Percentiles rank a stretch among this genome's conserved stretches.
These are phyloP conservation scores for Fistularia commersonii DNA, from an alignment of 2,797 vertebrate genomes.

Conservation along the genomic window DNA sequence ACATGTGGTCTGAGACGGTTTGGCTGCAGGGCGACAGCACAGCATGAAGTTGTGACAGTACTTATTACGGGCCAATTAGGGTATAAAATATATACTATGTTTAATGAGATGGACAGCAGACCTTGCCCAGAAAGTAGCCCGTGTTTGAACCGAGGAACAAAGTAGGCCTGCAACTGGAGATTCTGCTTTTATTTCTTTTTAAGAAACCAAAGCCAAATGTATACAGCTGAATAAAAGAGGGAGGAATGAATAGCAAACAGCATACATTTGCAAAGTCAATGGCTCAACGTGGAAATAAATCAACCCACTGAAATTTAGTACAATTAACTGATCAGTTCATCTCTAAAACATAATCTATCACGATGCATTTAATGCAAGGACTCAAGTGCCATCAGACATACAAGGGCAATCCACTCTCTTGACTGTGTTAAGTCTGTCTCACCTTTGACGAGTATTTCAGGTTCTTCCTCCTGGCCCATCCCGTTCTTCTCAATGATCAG, in stretches of 20 bases:
- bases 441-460: conserved; percentile 90
- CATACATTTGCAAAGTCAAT: too few species aligned
- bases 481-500: conserved; percentile 86
- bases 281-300: too few species aligned
- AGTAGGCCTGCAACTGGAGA: not conserved
- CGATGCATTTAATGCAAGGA: too few species aligned
- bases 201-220: too few species aligned
- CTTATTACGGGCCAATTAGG: conserved; percentile 26
- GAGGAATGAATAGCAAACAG: too few species aligned
- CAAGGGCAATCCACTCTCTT: too few species aligned
- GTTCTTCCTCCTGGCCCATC: conserved; percentile 79
- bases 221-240: too few species aligned
- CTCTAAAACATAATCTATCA: too few species aligned
- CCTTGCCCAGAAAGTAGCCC: not conserved
- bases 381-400: too few species aligned
- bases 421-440: conserved; percentile 28
- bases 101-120: conserved; percentile 20
- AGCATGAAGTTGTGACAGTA: conserved; percentile 18
- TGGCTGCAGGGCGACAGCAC: conserved; percentile 22
- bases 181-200: not conserved
- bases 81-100: conserved; percentile 23
- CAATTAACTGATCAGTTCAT: too few species aligned
- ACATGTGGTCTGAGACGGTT: conserved; percentile 41
- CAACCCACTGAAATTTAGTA: too few species aligned
- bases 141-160: not conserved